phyloP scores from a whole-genome alignment of 2,113 vertebrate species.

The Amia ocellicauda region DNA sequence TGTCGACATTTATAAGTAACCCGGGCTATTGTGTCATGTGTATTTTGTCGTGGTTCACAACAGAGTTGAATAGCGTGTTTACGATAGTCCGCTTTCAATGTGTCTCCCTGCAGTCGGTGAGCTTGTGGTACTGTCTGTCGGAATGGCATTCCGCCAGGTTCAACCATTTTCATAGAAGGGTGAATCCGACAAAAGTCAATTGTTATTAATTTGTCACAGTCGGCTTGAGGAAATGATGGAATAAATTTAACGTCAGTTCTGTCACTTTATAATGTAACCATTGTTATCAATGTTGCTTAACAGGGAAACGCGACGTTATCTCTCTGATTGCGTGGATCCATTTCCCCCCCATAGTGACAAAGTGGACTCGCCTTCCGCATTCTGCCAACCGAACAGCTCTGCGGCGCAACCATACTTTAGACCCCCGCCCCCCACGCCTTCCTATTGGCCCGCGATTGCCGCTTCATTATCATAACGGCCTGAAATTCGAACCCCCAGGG shows the following conservation, averaged over 20 bases:
- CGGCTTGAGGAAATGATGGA: neutral
- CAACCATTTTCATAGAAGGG: conserved; percentile 15
- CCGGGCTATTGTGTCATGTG: too few species aligned
- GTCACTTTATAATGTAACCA: neutral
- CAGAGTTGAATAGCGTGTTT: too few species aligned
- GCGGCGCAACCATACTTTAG: conserved; percentile 32
- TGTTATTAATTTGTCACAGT: neutral
- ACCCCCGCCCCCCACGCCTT: neutral
- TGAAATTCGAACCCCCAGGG: conserved; percentile 24
- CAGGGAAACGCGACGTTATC: too few species aligned
- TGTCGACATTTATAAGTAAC: neutral
- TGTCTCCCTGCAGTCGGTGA: too few species aligned
- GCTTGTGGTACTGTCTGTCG: neutral
- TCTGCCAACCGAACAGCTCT: conserved; percentile 28
- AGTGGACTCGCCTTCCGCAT: conserved; percentile 28
- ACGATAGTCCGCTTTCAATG: too few species aligned
- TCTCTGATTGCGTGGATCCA: neutral
- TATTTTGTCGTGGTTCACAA: too few species aligned
- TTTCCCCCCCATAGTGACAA: neutral
- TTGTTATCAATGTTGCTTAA: neutral
- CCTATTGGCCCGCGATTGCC: neutral
- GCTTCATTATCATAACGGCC: conserved; percentile 17
- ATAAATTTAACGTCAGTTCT: neutral
- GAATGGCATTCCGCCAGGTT: conserved; percentile 1
- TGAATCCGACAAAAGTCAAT: neutral